These are phyloP conservation scores for Lophius piscatorius DNA, from an alignment of 2,113 vertebrate species.

Conservation along the genomic window DNA sequence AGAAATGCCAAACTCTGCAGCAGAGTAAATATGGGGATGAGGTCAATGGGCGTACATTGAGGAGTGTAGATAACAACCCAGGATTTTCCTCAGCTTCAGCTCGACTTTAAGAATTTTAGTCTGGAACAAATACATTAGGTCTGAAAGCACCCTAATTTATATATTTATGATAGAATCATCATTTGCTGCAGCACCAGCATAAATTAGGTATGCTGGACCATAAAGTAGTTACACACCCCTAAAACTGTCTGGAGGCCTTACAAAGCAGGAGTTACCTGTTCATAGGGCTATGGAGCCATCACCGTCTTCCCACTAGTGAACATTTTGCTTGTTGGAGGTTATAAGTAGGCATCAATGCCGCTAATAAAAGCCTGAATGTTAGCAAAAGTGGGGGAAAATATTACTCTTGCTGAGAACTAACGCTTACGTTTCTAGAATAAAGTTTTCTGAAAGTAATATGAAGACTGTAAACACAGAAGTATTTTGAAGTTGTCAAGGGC, in stretches of 20 bases:
- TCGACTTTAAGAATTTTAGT: slow-evolving; percentile 76
- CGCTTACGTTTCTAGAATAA: neutral
- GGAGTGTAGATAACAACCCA: slow-evolving; percentile 30
- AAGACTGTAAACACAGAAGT: neutral
- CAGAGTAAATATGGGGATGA: slow-evolving; percentile 32
- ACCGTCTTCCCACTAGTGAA: slow-evolving; percentile 8
- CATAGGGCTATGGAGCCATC: slow-evolving; percentile 7
- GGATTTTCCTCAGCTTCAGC: slow-evolving; percentile 71
- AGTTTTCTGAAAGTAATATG: slow-evolving; percentile 9
- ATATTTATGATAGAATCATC: no score
- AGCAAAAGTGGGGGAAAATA: neutral
- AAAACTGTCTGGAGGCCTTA: neutral
- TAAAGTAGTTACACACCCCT: neutral
- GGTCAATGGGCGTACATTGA: slow-evolving; percentile 37
- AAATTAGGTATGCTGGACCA: no score
- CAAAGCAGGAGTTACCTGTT: neutral
- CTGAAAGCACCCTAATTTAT: no score
- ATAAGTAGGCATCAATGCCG: slow-evolving; percentile 1
- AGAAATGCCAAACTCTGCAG: slow-evolving; percentile 33
- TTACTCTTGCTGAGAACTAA: neutral
- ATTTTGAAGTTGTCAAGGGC: slow-evolving; percentile 13
- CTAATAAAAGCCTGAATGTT: slow-evolving; percentile 4
- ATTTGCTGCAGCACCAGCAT: no score
- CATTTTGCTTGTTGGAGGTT: slow-evolving; percentile 1
- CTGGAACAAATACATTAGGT: no score